phyloP scores from a whole-genome alignment of 1,140 invertebrate species.

The Bemisia tabaci region DNA sequence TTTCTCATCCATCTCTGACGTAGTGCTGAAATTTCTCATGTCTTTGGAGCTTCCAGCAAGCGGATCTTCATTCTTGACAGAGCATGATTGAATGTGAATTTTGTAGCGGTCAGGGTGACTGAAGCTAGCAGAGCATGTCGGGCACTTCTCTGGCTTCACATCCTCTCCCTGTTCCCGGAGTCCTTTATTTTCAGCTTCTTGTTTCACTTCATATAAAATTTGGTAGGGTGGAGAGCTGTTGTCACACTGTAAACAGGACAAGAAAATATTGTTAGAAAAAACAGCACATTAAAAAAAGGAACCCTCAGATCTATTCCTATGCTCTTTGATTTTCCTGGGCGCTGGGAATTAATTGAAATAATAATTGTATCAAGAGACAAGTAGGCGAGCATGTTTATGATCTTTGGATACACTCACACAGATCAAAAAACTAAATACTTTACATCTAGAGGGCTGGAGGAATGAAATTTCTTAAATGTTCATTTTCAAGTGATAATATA shows the following conservation, averaged over 20 bases:
- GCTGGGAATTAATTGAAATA: no score
- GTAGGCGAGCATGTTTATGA: no score
- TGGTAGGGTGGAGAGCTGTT: background rate
- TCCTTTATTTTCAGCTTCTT: constrained; percentile 1
- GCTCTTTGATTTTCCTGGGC: no score
- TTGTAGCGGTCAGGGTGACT: background rate
- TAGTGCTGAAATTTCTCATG: constrained; percentile 9
- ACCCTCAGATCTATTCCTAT: no score
- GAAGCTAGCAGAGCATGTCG: background rate
- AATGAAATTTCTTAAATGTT: no score
- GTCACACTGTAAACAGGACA: constrained; percentile 3
- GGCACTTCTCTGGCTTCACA: background rate
- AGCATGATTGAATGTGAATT: background rate
- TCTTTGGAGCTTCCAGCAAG: constrained; percentile 10
- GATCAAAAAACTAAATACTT: no score
- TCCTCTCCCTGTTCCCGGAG: background rate
- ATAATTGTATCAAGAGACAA: no score
- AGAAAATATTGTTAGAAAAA: no score
- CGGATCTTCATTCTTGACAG: constrained; percentile 3
- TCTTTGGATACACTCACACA: no score
- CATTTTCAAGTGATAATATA: no score
- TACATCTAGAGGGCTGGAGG: no score
- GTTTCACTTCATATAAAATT: constrained; percentile 2
- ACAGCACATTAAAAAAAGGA: no score
- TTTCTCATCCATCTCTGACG: constrained; percentile 9